phyloP scores from a whole-genome alignment of 2,113 vertebrate species.

The Rhodinocichla rosea region DNA sequence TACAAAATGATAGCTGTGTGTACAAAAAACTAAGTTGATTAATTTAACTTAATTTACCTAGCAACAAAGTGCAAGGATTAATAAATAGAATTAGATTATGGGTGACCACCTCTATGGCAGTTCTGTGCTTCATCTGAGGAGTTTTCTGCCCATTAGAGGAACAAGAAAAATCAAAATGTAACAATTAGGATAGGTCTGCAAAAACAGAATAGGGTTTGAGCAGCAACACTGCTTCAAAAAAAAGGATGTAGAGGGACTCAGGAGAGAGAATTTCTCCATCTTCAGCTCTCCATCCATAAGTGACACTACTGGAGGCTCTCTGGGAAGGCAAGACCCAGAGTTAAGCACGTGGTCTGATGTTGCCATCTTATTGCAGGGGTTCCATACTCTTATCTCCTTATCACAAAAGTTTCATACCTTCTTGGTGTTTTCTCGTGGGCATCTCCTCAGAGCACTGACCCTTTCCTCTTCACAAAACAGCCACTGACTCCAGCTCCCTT shows the following conservation, averaged over 20 bases:
- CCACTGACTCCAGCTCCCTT: too few species aligned
- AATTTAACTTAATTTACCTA: not conserved
- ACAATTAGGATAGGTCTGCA: not conserved
- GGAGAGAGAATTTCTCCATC: not conserved
- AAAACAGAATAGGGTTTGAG: not conserved
- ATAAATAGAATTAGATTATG: not conserved
- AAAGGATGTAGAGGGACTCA: not conserved
- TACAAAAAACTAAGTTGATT: not conserved
- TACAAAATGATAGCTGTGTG: not conserved
- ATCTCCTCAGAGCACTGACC: too few species aligned
- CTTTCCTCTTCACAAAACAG: too few species aligned
- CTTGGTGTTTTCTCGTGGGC: too few species aligned
- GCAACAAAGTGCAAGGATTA: not conserved
- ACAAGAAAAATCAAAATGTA: not conserved
- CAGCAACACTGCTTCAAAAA: not conserved
- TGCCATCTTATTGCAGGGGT: too few species aligned
- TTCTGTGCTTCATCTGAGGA: not conserved
- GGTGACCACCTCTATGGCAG: not conserved
- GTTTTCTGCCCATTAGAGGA: not conserved
- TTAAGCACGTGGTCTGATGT: not conserved
- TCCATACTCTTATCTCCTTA: too few species aligned
- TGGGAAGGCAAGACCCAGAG: not conserved
- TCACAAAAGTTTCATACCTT: too few species aligned
- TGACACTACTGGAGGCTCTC: not conserved
- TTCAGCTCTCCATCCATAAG: not conserved